Percentiles rank a stretch among this genome's conserved stretches.
phyloP scores from a whole-genome alignment of 2,888 invertebrate genomes.

The Troglohyphantes excavatus region DNA sequence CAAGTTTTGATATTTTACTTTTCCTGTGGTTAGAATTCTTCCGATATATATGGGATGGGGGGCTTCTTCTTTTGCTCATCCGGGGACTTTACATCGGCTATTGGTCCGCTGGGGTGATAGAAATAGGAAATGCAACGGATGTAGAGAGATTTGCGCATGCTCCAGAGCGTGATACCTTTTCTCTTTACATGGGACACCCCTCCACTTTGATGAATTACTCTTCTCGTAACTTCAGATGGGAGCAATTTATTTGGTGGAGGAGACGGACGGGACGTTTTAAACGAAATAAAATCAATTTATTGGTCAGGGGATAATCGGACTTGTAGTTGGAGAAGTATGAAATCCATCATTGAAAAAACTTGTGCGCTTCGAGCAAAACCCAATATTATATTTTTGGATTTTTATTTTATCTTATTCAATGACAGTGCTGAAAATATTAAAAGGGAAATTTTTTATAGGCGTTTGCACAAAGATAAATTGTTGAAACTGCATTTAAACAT shows the following conservation, averaged over 20 bases:
- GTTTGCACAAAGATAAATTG: neutral
- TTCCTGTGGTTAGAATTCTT: conserved; percentile 46
- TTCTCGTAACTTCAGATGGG: conserved; percentile 8
- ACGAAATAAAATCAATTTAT: conserved; percentile 21
- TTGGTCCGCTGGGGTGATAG: conserved; percentile 22
- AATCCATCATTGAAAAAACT: neutral
- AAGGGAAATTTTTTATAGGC: neutral
- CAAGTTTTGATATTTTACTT: conserved; percentile 34
- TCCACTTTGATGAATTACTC: conserved; percentile 21
- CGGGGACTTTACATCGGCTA: conserved; percentile 26
- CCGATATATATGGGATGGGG: conserved; percentile 33
- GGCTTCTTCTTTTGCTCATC: neutral
- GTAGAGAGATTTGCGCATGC: neutral
- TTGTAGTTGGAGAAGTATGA: neutral
- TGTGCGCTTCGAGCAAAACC: neutral
- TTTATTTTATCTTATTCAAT: neutral
- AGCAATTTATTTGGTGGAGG: neutral
- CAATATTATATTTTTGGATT: neutral
- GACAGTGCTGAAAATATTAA: neutral
- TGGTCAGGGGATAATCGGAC: neutral
- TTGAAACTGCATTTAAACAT: neutral
- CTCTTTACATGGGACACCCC: neutral
- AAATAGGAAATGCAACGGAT: conserved; percentile 18
- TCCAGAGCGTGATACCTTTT: neutral
- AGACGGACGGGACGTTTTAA: neutral